These are phyloP conservation scores for Pseudomyrmex pallidus DNA, from an alignment of 1,140 invertebrate species.

Conservation along the genomic window DNA sequence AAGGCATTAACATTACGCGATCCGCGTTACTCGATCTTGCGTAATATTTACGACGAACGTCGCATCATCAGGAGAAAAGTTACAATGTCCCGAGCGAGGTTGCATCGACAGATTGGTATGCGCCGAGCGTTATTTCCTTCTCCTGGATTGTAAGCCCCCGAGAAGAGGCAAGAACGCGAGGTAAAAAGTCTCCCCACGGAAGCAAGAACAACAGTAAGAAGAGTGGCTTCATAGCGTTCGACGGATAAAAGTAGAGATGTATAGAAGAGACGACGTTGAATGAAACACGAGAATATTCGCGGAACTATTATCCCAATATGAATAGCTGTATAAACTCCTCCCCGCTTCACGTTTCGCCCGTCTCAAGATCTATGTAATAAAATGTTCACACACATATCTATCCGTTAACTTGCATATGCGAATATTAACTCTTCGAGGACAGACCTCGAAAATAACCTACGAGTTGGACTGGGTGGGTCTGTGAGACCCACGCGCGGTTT, in stretches of 20 bases:
- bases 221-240: conserved; percentile 13
- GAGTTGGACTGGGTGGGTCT: too few species aligned
- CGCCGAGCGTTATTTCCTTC: conserved; percentile 69
- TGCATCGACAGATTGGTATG: conserved; percentile 53
- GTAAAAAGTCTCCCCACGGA: conserved; percentile 28
- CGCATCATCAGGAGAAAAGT: conserved; percentile 29
- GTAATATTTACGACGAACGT: conserved; percentile 40
- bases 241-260: conserved; percentile 32
- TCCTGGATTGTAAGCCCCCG: conserved; percentile 53
- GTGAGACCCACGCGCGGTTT: too few species aligned
- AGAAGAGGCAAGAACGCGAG: conserved; percentile 24
- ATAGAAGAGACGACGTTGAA: conserved; percentile 15
- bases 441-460: too few species aligned
- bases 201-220: conserved; percentile 34
- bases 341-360: neutral
- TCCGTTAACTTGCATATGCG: too few species aligned
- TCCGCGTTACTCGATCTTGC: conserved; percentile 18
- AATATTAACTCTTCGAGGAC: too few species aligned
- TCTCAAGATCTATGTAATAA: neutral
- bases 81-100: conserved; percentile 40
- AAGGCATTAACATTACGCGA: conserved; percentile 24
- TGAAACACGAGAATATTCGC: conserved; percentile 21
- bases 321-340: conserved; percentile 13
- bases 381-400: neutral
- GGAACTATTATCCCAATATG: conserved; percentile 23